Evolutionary conservation across 2,888 invertebrate genomes (phyloP).

Genomic region (Polydrusus tereticollis): DNA sequence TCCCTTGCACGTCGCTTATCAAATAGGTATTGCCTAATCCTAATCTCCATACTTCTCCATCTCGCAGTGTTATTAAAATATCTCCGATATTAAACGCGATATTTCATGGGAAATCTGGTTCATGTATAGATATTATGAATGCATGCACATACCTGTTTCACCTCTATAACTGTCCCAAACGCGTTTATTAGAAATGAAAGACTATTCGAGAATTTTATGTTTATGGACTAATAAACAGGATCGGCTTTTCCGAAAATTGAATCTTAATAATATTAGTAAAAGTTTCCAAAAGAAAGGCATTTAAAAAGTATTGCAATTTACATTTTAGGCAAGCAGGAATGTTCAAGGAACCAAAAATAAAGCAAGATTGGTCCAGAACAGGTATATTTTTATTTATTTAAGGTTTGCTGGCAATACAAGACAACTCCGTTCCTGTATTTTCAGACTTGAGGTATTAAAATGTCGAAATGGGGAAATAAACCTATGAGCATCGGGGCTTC

Average conservation of each 20-base stretch:
- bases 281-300: no score
- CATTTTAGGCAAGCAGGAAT: no score
- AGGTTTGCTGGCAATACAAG: no score
- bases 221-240: constrained; percentile 22
- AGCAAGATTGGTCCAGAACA: no score
- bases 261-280: no score
- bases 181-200: constrained; percentile 28
- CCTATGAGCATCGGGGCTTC: constrained; percentile 12
- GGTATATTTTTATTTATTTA: no score
- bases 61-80: constrained; percentile 14
- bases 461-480: constrained; percentile 25
- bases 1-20: no score
- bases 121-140: constrained; percentile 32
- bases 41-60: not conserved
- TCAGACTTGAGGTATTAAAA: constrained; percentile 25
- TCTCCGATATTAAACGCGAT: constrained; percentile 19
- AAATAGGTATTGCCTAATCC: no score
- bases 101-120: constrained; percentile 30
- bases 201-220: constrained; percentile 26
- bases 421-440: not conserved
- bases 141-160: constrained; percentile 36
- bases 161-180: constrained; percentile 24
- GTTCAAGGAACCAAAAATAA: no score
- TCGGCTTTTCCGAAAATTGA: not conserved
- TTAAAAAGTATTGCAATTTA: no score